Percentiles rank a stretch among this genome's conserved stretches.
These are phyloP conservation scores for Dascyllus trimaculatus DNA, from an alignment of 2,113 vertebrate species.

Conservation along the genomic window DNA sequence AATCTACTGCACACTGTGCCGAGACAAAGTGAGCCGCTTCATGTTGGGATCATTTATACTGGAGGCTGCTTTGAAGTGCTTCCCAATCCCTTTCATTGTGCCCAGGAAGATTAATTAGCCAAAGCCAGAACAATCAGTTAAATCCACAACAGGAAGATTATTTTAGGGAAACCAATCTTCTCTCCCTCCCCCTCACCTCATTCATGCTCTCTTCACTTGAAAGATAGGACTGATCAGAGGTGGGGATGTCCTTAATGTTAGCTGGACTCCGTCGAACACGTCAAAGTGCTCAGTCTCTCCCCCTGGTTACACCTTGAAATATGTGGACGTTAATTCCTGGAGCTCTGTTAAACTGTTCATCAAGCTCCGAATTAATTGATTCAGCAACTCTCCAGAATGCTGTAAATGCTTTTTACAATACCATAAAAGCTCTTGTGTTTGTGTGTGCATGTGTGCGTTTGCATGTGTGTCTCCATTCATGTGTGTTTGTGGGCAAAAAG, in stretches of 20 bases:
- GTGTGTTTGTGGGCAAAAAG: constrained; percentile 72
- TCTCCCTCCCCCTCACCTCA: constrained; percentile 27
- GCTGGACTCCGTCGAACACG: constrained; percentile 61
- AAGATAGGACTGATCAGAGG: constrained; percentile 52
- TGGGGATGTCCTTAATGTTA: constrained; percentile 39
- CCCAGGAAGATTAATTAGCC: constrained; percentile 86
- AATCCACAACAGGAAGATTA: constrained; percentile 87
- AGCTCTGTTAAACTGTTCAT: constrained; percentile 63
- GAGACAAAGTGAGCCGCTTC: constrained; percentile 77
- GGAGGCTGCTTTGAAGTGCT: constrained; percentile 82
- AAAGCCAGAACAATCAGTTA: constrained; percentile 85
- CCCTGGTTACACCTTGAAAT: constrained; percentile 75
- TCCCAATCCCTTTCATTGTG: constrained; percentile 84
- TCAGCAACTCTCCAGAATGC: constrained; percentile 60
- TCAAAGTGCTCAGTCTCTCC: constrained; percentile 67
- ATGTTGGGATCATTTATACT: constrained; percentile 81
- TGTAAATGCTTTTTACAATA: constrained; percentile 73
- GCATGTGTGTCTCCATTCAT: constrained; percentile 55
- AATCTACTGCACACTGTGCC: constrained; percentile 78
- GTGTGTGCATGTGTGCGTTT: constrained; percentile 21
- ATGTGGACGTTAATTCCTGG: constrained; percentile 45
- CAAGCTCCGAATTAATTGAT: constrained; percentile 59
- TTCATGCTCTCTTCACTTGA: constrained; percentile 56
- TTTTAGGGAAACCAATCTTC: constrained; percentile 82
- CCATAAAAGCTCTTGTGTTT: constrained; percentile 52